Evolutionary conservation across 1,140 invertebrate genomes (phyloP), one percentile per base, ranked within the genome.

Genomic region (Araneus ventricosus): DNA sequence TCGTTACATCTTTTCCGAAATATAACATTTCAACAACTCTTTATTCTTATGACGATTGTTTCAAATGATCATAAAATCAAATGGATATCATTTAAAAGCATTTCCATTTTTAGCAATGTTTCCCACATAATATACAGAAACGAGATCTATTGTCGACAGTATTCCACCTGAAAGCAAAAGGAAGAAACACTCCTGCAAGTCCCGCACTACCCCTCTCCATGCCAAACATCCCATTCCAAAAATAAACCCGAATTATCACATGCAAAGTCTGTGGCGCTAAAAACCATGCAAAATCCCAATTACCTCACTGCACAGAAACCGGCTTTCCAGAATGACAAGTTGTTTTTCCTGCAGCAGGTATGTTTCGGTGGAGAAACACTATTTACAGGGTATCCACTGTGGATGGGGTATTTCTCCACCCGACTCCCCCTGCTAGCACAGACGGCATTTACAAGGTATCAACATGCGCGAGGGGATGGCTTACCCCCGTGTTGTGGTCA

Each of bases 381-480:
- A 84, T 84, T 84, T 45, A 84, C 82, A 57, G 82, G 82, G 82
- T 41, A 45, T 84, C 67, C 67, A 63, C 61, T 63, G 24, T 67
- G n/a, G 63, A 67, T 67, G 63, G 24, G 27, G 27, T n/a, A 67
- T 67, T 67, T 67, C 63, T 75, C 70, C 70, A 14, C 70, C 70
- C 70, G 10, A 7, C 7, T 30, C 67, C 27, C 7, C 67, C 27
- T 1, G 10, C 2, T 10, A 67, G 30, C 67, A 75, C 27, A 75
- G 70, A 37, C 70, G 70, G 70, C 70, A 75, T 75, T 75, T 75
- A 75, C 70, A 30, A 75, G 70, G 70, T 75, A 37, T 75, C 70
- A 75, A 75, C 70, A 75, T 75, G 70, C 70, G 82, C 82, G 82
- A 14, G 82, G 82, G 27, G 39, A n/a, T 57, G 41, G 41, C 24